Percentiles rank a stretch among this genome's conserved stretches.
Conservation (phyloP, 2,888 invertebrate genomes). For the Zonitis immaculata region DNA sequence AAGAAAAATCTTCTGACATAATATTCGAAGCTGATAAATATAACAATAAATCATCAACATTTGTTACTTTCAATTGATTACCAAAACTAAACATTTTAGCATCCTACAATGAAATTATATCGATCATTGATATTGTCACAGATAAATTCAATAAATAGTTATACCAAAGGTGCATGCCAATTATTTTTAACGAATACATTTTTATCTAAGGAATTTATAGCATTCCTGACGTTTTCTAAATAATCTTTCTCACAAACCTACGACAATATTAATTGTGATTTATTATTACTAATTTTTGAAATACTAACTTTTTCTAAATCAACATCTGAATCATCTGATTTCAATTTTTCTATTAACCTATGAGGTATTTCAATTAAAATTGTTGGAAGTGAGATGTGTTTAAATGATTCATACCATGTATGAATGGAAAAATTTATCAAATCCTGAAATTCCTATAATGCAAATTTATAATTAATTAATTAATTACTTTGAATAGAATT, state of each 20-base stretch:
- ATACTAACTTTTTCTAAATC: conserved; percentile 13
- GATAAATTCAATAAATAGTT: conserved; percentile 1
- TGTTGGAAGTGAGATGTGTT: conserved; percentile 34
- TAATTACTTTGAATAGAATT: neutral
- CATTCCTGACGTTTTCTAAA: conserved; percentile 34
- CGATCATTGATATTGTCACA: neutral
- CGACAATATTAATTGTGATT: neutral
- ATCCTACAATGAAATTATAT: conserved; percentile 34
- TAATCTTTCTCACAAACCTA: conserved; percentile 24
- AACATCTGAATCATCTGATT: conserved; percentile 18
- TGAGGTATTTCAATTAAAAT: conserved; percentile 37
- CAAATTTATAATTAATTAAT: neutral
- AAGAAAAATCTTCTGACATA: conserved; percentile 39
- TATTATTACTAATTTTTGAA: neutral
- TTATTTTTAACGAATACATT: conserved; percentile 44
- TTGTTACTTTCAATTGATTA: conserved; percentile 38
- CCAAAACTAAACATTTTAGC: conserved; percentile 44
- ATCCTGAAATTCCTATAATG: conserved; percentile 39
- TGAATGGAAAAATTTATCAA: conserved; percentile 41
- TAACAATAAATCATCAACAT: conserved; percentile 38
- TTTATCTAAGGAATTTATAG: conserved; percentile 33
- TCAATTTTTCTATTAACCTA: conserved; percentile 32
- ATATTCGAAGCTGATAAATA: conserved; percentile 40
- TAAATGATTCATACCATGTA: conserved; percentile 40
- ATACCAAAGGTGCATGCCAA: conserved; percentile 44